A percentile compares a stretch with the other conserved stretches of the same genome.
phyloP scores from a whole-genome alignment of 2,113 vertebrate species.

The Coryphaenoides rupestris region DNA sequence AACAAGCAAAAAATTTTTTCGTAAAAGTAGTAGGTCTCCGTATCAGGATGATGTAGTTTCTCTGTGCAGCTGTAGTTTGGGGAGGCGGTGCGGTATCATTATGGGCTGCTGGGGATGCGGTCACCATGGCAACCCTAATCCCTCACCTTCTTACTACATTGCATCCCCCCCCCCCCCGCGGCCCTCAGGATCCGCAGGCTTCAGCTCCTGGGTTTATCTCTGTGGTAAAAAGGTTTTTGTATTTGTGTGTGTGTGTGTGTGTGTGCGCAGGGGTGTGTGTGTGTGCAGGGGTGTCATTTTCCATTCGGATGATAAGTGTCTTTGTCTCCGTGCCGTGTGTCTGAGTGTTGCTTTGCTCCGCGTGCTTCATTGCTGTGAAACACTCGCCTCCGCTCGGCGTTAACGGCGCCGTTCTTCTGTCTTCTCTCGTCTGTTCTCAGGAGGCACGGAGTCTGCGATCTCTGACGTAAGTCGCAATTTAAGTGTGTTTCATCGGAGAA shows the following conservation, averaged over 20 bases:
- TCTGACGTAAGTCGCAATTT: slow-evolving; percentile 85
- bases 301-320: not conserved
- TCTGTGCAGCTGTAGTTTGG: no score
- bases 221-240: slow-evolving; percentile 87
- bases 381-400: not conserved
- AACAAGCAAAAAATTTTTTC: no score
- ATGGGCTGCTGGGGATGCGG: no score
- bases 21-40: no score
- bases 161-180: no score
- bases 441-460: slow-evolving; percentile 84
- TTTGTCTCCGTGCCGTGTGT: slow-evolving; percentile 3
- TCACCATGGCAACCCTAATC: no score
- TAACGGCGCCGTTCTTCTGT: not conserved
- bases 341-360: slow-evolving; percentile 14
- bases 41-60: no score
- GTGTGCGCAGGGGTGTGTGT: not conserved
- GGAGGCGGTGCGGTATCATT: no score
- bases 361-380: slow-evolving; percentile 4
- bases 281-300: not conserved
- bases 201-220: slow-evolving; percentile 95
- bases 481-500: no score
- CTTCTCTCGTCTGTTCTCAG: slow-evolving; percentile 60
- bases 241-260: slow-evolving; percentile 5
- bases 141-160: no score
- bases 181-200: slow-evolving; percentile 81